These are phyloP conservation scores for Panthera uncia DNA, from an alignment of 2,113 vertebrate species.

Conservation along the genomic window DNA sequence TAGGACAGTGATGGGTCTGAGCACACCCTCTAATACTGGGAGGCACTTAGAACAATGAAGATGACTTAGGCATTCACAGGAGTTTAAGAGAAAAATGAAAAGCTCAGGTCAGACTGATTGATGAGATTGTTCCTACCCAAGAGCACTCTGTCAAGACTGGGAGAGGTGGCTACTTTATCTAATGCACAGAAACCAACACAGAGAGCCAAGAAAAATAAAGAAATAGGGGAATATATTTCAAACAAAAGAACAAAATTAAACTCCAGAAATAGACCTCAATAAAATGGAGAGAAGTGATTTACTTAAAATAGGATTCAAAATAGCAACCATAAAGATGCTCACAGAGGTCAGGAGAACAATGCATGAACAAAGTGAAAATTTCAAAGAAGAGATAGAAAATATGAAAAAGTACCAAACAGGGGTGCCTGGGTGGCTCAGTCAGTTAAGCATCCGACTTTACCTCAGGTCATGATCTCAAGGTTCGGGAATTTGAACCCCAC, in stretches of 20 bases:
- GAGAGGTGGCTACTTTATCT: not conserved
- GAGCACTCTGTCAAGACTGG: not conserved
- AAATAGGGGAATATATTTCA: not conserved
- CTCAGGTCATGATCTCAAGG: too few species aligned
- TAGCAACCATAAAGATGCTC: not conserved
- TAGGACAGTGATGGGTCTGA: not conserved
- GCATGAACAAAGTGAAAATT: not conserved
- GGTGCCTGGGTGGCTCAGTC: too few species aligned
- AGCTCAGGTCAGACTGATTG: not conserved
- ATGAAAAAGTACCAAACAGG: not conserved
- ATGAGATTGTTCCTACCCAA: not conserved
- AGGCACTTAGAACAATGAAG: not conserved
- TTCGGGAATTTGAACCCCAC: too few species aligned
- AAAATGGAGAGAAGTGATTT: not conserved
- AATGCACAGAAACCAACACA: not conserved
- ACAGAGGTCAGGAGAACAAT: not conserved
- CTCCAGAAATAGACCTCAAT: not conserved
- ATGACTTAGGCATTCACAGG: not conserved
- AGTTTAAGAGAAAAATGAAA: not conserved
- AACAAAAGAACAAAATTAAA: not conserved
- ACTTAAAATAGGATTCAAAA: not conserved
- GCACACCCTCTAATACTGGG: not conserved
- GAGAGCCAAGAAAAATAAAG: not conserved
- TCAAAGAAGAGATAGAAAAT: not conserved
- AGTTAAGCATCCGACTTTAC: too few species aligned